Evolutionary conservation across 2,888 invertebrate species (phyloP), one percentile per base, ranked within the genome.

Genomic region (Cheilosia variabilis): DNA sequence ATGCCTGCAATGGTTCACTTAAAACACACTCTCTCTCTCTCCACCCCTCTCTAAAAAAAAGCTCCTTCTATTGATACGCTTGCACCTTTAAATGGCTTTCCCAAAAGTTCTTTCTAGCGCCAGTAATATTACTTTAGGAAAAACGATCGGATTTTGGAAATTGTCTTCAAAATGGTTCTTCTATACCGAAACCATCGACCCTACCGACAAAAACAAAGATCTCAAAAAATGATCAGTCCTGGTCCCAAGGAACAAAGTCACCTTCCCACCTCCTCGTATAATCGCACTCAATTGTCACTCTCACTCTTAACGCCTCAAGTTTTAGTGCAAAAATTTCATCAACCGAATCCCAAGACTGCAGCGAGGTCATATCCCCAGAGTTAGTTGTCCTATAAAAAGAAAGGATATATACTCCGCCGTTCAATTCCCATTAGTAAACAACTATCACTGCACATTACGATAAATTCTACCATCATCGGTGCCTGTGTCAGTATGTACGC

Each of bases 301-400:
- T 58, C 41, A 41, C 45, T 17, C 47, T 37, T 47, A 45, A n/a
- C 9, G 27, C 62, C 45, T n/a, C 62, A 27, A 62, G 62, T 9
- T 15, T 24, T 17, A 31, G 31, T 31, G 7, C 17, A 31, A 27
- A 31, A 24, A 57, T 71, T 41, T 45, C 7, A 4, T 31, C 9
- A 24, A 22, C n/a, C 5, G 5, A 47, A 71, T 60, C 37, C 15
- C 17, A 68, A 55, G 43, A 41, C 53, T 19, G 58, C 60, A 79
- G 84, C 37, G 50, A 71, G 83, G 79, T 84, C 78, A 84, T 41
- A 34, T 52, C 43, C 55, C 15, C 10, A 58, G 55, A 72, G 71
- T 76, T 80, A 66, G 76, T 60, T 76, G 55, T 50, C 47, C 22
- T 34, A 65, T 37, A 71, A 62, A 65, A 52, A 52, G n/a, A 15